Conservation (phyloP, 2,888 invertebrate species). For the Fragum whitleyi region DNA sequence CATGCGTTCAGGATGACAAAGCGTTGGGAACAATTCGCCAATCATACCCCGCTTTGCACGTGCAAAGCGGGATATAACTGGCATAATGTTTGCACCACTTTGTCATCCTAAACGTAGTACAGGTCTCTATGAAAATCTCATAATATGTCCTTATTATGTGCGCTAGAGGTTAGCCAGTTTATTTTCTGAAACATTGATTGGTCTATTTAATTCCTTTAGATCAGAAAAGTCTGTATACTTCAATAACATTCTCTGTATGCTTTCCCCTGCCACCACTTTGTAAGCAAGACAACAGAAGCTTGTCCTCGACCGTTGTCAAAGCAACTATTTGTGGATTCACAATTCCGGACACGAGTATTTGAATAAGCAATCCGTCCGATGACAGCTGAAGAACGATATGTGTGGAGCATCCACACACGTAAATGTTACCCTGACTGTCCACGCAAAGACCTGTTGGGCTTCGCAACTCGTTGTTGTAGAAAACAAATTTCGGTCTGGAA, state of each 20-base stretch:
- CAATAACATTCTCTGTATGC: slow-evolving; percentile 61
- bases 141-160: no score
- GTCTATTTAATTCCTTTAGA: no score
- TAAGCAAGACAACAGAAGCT: slow-evolving; percentile 51
- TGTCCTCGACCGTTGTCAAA: slow-evolving; percentile 53
- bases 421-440: slow-evolving; percentile 54
- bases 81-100: no score
- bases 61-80: no score
- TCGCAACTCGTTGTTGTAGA: slow-evolving; percentile 54
- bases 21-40: no score
- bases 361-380: slow-evolving; percentile 44
- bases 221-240: slow-evolving; percentile 45
- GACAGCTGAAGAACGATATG: slow-evolving; percentile 59
- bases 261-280: slow-evolving; percentile 38
- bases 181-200: no score
- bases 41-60: no score
- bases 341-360: slow-evolving; percentile 44
- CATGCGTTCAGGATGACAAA: no score
- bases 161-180: no score
- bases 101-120: no score
- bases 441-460: slow-evolving; percentile 61
- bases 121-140: no score
- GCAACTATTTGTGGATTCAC: slow-evolving; percentile 62
- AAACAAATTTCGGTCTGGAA: slow-evolving; percentile 57
- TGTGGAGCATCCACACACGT: slow-evolving; percentile 60